Base-by-base conservation (phyloP, 2,797 vertebrate genomes). In the Melanotaenia maccullochi region DNA sequence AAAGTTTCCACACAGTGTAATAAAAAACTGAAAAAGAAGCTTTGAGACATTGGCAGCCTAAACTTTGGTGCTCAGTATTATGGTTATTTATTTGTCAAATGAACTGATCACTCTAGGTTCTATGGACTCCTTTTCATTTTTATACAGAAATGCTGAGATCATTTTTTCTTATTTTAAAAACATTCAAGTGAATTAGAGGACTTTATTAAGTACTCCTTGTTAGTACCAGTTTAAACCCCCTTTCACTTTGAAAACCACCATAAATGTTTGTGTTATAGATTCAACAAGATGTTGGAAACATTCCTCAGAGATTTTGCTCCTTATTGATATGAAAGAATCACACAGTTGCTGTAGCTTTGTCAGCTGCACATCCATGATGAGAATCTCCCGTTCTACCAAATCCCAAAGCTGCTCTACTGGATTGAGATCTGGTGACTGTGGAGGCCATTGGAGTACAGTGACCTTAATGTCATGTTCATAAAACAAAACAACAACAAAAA, bases 321-420 rank as follows among this genome's bases (percentile, higher is more conserved):
- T 22, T 52, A 28, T 47, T 67, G 62, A 71, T 24, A 25, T 42
- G 51, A 69, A 16, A 30, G 38, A 60, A 38, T 64, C 47, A 59
- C 5, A 1, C 65, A 71, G 38, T 68, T 84, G 57, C 58, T 30
- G 30, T 5, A 30, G 30, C 4, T 30, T 30, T 30, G 30, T 30
- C 30, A 30, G 30, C 30, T 78, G 55, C 59, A 83, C 42, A 20
- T 68, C 22, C 25, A 59, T 55, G 54, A 54, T 72, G 60, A 20
- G 0, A 81, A 75, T 85, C 58, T 87, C 75, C 22, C 8, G 1
- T 85, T 90, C 40, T 75, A 85, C 63, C 61, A 40, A 13, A 40
- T 40, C 38, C 38, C 38, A 42, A 42, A 42, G 14, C 5, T 42
- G 40, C 40, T 18, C 40, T 1, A 6, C 5, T 14, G 2, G 35